Percentiles rank a stretch among this genome's conserved stretches.
Conservation (phyloP, 2,113 vertebrate species). For the Apus apus region DNA sequence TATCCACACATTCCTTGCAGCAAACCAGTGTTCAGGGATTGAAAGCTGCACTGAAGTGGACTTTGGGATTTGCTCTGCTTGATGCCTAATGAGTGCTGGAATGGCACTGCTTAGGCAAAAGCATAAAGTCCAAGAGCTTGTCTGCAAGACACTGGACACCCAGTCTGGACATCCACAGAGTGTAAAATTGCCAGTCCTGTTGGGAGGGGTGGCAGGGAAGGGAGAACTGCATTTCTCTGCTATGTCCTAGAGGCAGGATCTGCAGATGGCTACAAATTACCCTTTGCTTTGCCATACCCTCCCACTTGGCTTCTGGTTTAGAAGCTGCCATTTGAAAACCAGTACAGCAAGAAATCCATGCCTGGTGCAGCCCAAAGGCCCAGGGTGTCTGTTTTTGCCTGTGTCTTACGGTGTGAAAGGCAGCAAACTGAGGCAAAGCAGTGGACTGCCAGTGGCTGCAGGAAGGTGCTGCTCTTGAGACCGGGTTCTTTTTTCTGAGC, state of each 20-base stretch:
- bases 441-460: not conserved
- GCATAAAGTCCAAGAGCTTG: constrained; percentile 52
- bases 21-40: constrained; percentile 4
- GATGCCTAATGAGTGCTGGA: not conserved
- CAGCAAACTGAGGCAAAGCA: not conserved
- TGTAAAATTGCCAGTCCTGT: not conserved
- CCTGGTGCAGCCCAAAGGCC: constrained; percentile 23
- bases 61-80: constrained; percentile 59
- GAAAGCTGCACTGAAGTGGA: constrained; percentile 4
- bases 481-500: not conserved
- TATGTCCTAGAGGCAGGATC: not conserved
- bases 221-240: not conserved
- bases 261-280: not conserved
- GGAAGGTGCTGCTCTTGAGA: not conserved
- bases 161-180: not conserved
- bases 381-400: not conserved
- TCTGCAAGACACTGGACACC: not conserved
- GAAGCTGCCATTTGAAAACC: constrained; percentile 38
- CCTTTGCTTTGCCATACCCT: not conserved
- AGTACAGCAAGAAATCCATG: constrained; percentile 43
- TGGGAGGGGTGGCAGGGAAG: not conserved
- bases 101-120: constrained; percentile 1
- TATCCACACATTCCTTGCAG: not conserved
- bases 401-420: not conserved
- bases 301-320: not conserved